Evolutionary conservation across 2,888 invertebrate genomes (phyloP), one percentile per base, ranked within the genome.

Genomic region (Phortica okadai): DNA sequence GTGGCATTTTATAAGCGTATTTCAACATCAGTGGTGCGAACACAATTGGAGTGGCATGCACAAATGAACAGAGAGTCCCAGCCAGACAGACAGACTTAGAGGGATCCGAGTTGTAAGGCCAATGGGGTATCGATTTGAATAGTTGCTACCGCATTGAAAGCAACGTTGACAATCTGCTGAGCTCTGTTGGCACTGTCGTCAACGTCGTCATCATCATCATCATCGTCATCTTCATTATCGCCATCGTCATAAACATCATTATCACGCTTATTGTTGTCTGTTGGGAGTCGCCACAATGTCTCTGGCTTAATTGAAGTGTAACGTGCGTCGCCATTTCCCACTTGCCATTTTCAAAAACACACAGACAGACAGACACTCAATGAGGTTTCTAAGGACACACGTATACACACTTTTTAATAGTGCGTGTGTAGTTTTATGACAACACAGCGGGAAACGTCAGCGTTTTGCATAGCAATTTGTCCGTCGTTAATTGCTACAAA

Each of bases 1-100:
- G 84, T 85, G 85, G 85, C 86, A 83, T 82, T 82, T 83, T 86
- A 82, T 86, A 78, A 82, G 83, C 2, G 50, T 50, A 16, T 25
- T n/a, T 11, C 67, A 62, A 44, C 58, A n/a, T 73, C 62, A 21
- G 62, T 25, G 16, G 50, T 6, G 1, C 33, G 50, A 21, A 21
- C 21, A 25, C 6, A 25, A 3, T 25, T n/a, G 62, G 16, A 1
- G 16, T 56, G 56, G n/a, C 56, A 56, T 1, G 33, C 33, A 33
- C 33, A 33, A 21, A 21, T 59, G 21, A 21, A 42, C 42, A n/a
- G 7, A n/a, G 8, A n/a, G n/a, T 41, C 42, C 16, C 11, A 64
- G 25, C 11, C 66, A n/a, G n/a, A 66, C 14, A 72, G 74, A 83
- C 85, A 80, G 80, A 58, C 75, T 83, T 62, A 83, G 77, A 33